Conservation (phyloP, 2,113 vertebrate species). For the Tragulus kanchil region DNA sequence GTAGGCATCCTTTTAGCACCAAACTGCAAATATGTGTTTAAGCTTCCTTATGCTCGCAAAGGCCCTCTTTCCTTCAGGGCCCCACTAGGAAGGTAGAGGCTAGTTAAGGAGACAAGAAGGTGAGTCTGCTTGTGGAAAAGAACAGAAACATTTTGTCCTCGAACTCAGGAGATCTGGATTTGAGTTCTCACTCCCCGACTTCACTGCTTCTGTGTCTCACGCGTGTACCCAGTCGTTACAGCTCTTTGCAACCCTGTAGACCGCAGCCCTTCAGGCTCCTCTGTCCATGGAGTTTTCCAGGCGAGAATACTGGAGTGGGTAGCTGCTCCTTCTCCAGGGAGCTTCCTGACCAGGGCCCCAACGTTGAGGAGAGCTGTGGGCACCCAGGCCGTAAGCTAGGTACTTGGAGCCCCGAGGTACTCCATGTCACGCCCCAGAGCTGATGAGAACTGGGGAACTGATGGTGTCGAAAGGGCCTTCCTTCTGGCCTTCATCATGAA, state of each 20-base stretch:
- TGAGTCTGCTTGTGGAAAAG: not conserved
- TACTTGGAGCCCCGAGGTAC: not conserved
- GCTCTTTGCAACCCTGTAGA: not conserved
- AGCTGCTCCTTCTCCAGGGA: not conserved
- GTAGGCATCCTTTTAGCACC: too few relatives aligned
- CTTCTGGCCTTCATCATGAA: not conserved
- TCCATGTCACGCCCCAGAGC: not conserved
- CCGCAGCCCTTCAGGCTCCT: not conserved
- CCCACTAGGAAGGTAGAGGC: not conserved
- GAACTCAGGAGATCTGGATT: not conserved
- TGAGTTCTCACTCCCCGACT: not conserved
- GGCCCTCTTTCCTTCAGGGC: too few relatives aligned
- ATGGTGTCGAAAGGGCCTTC: not conserved
- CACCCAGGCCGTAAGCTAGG: not conserved
- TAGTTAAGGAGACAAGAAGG: not conserved
- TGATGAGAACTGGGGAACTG: not conserved
- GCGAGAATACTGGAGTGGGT: not conserved
- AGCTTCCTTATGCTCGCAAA: too few relatives aligned
- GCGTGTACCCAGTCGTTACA: not conserved
- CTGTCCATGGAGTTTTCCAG: not conserved
- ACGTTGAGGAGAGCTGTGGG: not conserved
- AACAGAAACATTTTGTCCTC: not conserved
- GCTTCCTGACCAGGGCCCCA: not conserved
- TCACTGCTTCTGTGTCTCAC: not conserved
- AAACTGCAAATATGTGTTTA: too few relatives aligned